Base-by-base conservation (phyloP, 35 echinoderm and acorn worm species). In the Ophioderma brevispina region DNA sequence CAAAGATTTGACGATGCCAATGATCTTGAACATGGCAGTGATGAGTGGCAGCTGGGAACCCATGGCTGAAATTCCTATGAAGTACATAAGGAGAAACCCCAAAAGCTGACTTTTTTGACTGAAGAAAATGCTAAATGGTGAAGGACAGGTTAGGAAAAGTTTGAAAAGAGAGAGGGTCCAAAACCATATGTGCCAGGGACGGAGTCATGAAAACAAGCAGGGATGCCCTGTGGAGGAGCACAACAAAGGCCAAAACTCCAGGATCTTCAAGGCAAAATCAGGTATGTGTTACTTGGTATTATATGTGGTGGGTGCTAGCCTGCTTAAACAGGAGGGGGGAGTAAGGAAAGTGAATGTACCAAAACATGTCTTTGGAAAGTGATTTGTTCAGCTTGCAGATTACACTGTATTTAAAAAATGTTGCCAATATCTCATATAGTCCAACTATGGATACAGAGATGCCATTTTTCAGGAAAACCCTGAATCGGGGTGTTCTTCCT, bases 101-200 rank as follows among this genome's bases (percentile, higher is more conserved):
- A n/a, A n/a, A n/a, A n/a, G n/a, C 82, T 97, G 15, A 77, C 78
- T n/a, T 36, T 97, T 97, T 76, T 97, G 14, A 97, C 95, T 15
- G 95, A 97, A 42, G 92, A 88, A 39, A 84, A 90, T 38, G 95
- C 95, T 1, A 91, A 0, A 82, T n/a, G n/a, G 88, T 33, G 91
- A 93, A 31, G 95, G 95, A 5, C 88, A 70, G 40, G 93, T 97
- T 52, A 83, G 92, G 38, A 91, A 85, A 37, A 70, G 75, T 25
- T 56, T 0, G 75, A 83, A 25, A 91, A 91, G 46, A 32, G 46
- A 80, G 42, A 92, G n/a, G 46, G 78, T 38, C 81, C 40, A 34
- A 23, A 63, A 76, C 39, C 21, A 59, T 85, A 63, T 23, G 82
- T 95, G 13, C 86, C 94, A 30, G 94, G 94, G 15, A 84, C 85